phyloP scores from a whole-genome alignment of 2,797 vertebrate genomes.

The Amphiprion clarkii region DNA sequence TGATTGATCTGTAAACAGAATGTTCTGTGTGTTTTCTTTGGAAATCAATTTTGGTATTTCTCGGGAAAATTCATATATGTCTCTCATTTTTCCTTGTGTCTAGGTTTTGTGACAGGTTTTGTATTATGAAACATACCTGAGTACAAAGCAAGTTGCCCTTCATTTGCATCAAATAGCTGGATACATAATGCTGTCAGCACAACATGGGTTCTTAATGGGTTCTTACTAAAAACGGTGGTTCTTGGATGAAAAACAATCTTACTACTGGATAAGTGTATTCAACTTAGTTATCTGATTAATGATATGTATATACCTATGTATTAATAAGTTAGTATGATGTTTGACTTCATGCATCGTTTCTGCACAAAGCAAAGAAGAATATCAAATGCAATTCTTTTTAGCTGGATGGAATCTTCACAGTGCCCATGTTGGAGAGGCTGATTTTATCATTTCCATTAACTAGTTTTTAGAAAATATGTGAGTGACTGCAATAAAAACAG shows the following conservation, averaged over 20 bases:
- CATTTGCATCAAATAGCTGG: conserved; percentile 71
- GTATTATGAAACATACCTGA: conserved; percentile 64
- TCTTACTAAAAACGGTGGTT: conserved; percentile 10
- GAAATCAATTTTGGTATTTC: conserved; percentile 66
- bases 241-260: not conserved
- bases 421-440: no score
- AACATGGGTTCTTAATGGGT: conserved; percentile 37
- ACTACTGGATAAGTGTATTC: conserved; percentile 11
- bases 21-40: conserved; percentile 60
- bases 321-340: not conserved
- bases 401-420: no score
- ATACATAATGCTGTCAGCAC: conserved; percentile 39
- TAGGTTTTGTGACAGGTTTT: conserved; percentile 65
- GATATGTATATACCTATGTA: not conserved
- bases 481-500: no score
- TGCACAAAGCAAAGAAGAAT: no score
- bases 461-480: no score
- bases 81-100: conserved; percentile 40
- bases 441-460: no score
- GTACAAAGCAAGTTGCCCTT: conserved; percentile 67
- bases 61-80: conserved; percentile 52
- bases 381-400: no score
- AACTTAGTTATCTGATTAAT: not conserved
- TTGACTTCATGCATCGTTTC: not conserved
- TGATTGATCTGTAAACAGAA: conserved; percentile 74